Evolutionary conservation across 2,797 vertebrate species (phyloP), one percentile per base, ranked within the genome.

Genomic region (Gallirallus australis): DNA sequence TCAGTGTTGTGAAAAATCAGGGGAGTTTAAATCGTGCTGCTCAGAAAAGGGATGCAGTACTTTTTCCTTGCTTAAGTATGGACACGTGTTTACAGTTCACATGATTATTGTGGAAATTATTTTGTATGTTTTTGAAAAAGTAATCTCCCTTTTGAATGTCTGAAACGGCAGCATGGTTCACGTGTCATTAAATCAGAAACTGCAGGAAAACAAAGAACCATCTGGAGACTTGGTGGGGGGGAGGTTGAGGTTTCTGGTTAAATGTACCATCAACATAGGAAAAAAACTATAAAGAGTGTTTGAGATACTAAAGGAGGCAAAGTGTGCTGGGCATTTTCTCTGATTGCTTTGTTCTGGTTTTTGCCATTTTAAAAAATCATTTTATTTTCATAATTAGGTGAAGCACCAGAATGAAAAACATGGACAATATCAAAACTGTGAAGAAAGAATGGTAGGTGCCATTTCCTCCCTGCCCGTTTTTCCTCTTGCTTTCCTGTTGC

Each of bases 331-430:
- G 35, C 10, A 11, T 50, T 77, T 90, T 76, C 52, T 40, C 64
- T 86, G 53, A 11, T 72, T n/a, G 37, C 25, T 52, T 52, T 52
- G 0, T 33, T 35, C 57, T 16, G 3, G 12, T 33, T n/a, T 18
- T 66, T 17, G 71, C 35, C 56, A n/a, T 89, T 90, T 96, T 82
- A n/a, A 88, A 56, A 23, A 90, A 63, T 24, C 2, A 5, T 78
- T 37, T 65, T 80, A 50, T 97, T 97, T 94, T 71, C 72, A 72
- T 92, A 66, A 98, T 98, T 98, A 99, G 98, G 97, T n/a, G 95
- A 97, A 97, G 73, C 95, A 87, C 94, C 97, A 97, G 96, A 97
- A 99, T 99, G 99, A 99, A 98, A 99, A 98, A 98, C 96, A 98
- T 98, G 98, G 98, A 99, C 96, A 97, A 98, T 86, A 97, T 97